Evolutionary conservation across 1,140 invertebrate genomes (phyloP).

Genomic region (Cheumatopsyche charites): DNA sequence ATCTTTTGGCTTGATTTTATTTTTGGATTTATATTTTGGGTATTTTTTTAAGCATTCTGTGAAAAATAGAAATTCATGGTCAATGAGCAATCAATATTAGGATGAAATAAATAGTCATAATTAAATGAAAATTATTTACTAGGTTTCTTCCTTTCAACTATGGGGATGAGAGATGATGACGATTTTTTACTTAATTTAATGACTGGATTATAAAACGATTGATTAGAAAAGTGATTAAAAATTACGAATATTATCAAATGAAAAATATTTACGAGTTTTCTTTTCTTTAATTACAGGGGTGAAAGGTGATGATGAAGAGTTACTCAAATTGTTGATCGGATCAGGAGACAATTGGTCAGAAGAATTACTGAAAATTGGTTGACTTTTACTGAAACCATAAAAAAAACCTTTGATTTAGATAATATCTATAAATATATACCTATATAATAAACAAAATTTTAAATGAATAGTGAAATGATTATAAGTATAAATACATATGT

Average conservation of each 20-base stretch:
- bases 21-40: no score
- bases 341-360: neutral
- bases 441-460: neutral
- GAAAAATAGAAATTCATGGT: no score
- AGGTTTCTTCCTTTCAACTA: neutral
- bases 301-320: neutral
- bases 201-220: neutral
- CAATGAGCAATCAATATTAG: no score
- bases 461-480: no score
- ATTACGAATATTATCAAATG: neutral
- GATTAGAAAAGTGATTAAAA: neutral
- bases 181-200: no score
- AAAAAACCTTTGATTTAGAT: neutral
- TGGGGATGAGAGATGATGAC: neutral
- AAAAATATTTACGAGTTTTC: conserved; percentile 3
- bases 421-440: neutral
- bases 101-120: no score
- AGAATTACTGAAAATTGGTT: neutral
- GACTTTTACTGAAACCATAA: neutral
- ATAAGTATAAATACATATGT: no score
- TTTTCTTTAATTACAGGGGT: neutral
- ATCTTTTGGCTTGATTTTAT: no score
- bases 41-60: no score
- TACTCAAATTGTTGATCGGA: neutral
- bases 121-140: no score